A percentile compares a stretch with the other conserved stretches of the same genome.
Evolutionary conservation across 2,113 vertebrate genomes (phyloP).

Genomic region (Chloropsis cyanopogon): DNA sequence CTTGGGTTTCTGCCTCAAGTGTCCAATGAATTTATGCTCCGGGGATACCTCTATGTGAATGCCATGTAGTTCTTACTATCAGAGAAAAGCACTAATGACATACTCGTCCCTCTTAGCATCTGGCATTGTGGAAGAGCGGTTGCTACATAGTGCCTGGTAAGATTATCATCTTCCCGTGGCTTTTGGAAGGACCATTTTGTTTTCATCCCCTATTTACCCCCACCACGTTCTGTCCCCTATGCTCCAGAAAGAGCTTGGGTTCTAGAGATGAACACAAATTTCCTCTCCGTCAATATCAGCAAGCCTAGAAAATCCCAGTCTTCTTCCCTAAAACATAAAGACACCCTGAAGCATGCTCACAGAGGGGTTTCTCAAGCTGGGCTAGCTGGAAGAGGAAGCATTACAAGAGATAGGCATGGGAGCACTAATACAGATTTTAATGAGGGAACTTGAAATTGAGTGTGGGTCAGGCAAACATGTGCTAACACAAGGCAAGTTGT

Average conservation of each 20-base stretch:
- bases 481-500: neutral
- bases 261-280: neutral
- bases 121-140: neutral
- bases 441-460: neutral
- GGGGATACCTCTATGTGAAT: neutral
- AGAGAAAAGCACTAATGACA: neutral
- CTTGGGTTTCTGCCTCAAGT: neutral
- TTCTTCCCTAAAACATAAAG: neutral
- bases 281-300: neutral
- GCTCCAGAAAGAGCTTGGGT: neutral
- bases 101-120: neutral
- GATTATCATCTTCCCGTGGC: neutral
- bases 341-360: neutral
- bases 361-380: neutral
- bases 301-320: neutral
- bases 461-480: neutral
- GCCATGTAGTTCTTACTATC: neutral
- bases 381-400: neutral
- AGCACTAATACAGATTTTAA: neutral
- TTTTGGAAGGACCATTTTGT: neutral
- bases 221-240: accelerated
- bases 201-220: neutral
- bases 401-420: neutral
- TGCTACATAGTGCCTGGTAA: neutral
- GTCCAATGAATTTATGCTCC: neutral